These are phyloP conservation scores for Scatophagus argus DNA, from an alignment of 2,113 vertebrate species.

Conservation along the genomic window DNA sequence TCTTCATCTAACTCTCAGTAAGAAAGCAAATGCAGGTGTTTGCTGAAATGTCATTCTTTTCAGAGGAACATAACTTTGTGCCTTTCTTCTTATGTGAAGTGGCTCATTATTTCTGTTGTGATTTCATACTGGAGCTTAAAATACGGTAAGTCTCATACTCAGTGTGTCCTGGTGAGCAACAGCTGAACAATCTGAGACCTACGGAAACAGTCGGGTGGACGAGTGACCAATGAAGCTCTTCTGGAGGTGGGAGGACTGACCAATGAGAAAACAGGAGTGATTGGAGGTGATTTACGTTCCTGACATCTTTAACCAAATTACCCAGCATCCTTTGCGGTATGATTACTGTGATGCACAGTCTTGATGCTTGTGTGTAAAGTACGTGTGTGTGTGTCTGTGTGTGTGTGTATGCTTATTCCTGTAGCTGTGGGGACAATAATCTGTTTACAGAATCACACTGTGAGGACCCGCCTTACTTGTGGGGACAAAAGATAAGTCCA, in stretches of 20 bases:
- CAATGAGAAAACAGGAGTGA: slow-evolving; percentile 81
- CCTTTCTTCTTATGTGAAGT: background rate
- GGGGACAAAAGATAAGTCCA: too few relatives aligned
- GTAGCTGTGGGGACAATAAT: too few relatives aligned
- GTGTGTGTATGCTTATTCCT: slow-evolving; percentile 37
- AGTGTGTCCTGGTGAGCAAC: slow-evolving; percentile 38
- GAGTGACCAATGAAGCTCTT: slow-evolving; percentile 60
- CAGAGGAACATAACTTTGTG: background rate
- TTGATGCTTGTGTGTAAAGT: slow-evolving; percentile 50
- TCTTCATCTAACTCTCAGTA: background rate
- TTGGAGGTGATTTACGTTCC: slow-evolving; percentile 87
- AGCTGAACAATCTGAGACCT: slow-evolving; percentile 31
- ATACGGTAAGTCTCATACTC: slow-evolving; percentile 2
- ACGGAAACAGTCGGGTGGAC: slow-evolving; percentile 42
- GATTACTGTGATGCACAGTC: slow-evolving; percentile 83
- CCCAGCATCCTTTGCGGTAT: slow-evolving; percentile 79
- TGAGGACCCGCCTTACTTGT: too few relatives aligned
- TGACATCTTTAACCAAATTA: slow-evolving; percentile 89
- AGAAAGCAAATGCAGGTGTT: too few relatives aligned
- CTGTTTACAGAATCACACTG: too few relatives aligned
- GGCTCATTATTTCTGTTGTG: slow-evolving; percentile 6
- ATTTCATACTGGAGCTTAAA: slow-evolving; percentile 8
- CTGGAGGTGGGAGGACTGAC: slow-evolving; percentile 53
- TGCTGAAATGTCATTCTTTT: background rate
- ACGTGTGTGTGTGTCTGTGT: background rate